Evolutionary conservation across 2,888 invertebrate species (phyloP).

Genomic region (Lymantria monacha): DNA sequence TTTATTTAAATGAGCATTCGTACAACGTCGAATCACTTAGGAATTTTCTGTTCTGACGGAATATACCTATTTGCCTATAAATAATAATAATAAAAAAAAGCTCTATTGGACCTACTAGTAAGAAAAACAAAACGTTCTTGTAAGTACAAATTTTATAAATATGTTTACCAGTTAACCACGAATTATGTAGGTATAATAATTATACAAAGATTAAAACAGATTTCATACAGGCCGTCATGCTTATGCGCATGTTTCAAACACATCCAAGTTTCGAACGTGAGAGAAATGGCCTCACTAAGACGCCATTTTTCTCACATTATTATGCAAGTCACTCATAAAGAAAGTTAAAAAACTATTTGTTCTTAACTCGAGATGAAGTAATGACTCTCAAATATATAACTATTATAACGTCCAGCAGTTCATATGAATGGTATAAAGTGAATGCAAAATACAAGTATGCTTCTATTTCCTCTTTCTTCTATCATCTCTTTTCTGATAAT

Average conservation of each 20-base stretch:
- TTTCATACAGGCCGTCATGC: background rate
- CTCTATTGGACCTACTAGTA: no score
- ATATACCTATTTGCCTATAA: no score
- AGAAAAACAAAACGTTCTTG: no score
- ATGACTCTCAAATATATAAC: conserved; percentile 9
- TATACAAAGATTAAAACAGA: background rate
- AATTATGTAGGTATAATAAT: background rate
- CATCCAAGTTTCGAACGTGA: conserved; percentile 13
- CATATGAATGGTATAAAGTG: no score
- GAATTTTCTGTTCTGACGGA: no score
- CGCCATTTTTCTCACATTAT: conserved; percentile 10
- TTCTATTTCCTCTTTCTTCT: no score
- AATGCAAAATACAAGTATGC: no score
- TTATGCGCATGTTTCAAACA: conserved; percentile 14
- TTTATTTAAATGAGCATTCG: no score
- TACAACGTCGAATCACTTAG: no score
- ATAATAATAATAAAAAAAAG: no score
- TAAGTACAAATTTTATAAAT: background rate
- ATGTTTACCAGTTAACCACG: background rate
- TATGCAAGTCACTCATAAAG: conserved; percentile 26
- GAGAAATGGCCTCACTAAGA: conserved; percentile 14
- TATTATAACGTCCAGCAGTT: conserved; percentile 3
- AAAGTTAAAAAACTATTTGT: conserved; percentile 14
- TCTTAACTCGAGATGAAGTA: conserved; percentile 1
- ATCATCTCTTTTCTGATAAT: no score